These are phyloP conservation scores for Agrenia bidenticulata DNA, from an alignment of 2,888 invertebrate species.

Conservation along the genomic window DNA sequence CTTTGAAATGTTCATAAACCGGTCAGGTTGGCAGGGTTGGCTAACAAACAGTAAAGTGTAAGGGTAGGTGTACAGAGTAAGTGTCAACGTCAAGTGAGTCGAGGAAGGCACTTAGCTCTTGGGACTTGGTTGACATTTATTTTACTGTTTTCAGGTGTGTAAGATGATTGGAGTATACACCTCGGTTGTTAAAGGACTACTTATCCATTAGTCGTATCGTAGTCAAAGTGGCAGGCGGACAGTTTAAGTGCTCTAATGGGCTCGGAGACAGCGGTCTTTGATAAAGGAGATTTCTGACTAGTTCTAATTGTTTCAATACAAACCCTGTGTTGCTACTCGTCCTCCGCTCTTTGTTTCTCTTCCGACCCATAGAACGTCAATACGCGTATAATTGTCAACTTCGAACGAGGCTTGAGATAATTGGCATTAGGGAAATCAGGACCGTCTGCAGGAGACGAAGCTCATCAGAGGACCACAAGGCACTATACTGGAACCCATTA, in stretches of 20 bases:
- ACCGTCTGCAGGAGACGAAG: not conserved
- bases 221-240: slow-evolving; percentile 46
- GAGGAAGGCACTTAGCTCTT: not conserved
- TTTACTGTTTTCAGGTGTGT: slow-evolving; percentile 7
- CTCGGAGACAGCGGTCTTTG: slow-evolving; percentile 51
- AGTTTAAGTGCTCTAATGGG: slow-evolving; percentile 52
- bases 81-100: not conserved
- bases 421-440: slow-evolving; percentile 12
- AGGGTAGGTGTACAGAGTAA: not conserved
- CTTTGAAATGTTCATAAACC: not conserved
- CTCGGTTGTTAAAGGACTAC: slow-evolving; percentile 24
- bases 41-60: not conserved
- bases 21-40: not conserved
- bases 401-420: slow-evolving; percentile 25
- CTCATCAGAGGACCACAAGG: not conserved
- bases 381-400: slow-evolving; percentile 40
- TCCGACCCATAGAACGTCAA: slow-evolving; percentile 23
- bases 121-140: slow-evolving; percentile 16
- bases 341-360: slow-evolving; percentile 39
- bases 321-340: slow-evolving; percentile 21
- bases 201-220: slow-evolving; percentile 45
- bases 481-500: not conserved
- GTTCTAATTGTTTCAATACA: slow-evolving; percentile 50
- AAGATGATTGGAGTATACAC: slow-evolving; percentile 12
- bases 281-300: slow-evolving; percentile 40